Percentiles rank a stretch among this genome's conserved stretches.
phyloP scores from a whole-genome alignment of 2,888 invertebrate genomes.

The Apomyelois bistriatella region DNA sequence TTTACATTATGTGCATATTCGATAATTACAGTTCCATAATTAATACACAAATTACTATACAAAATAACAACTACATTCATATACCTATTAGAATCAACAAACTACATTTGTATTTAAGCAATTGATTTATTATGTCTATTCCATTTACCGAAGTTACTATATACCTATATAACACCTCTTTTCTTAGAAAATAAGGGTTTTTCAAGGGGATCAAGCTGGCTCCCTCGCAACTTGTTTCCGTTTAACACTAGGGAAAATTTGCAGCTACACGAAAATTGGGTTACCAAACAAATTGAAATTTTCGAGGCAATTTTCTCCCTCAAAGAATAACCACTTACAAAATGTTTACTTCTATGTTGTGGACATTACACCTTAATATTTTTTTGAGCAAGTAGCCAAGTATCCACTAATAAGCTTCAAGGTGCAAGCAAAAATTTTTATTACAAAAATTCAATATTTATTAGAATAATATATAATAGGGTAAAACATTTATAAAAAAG shows the following conservation, averaged over 20 bases:
- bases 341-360: conserved; percentile 22
- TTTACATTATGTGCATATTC: too few relatives aligned
- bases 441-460: too few relatives aligned
- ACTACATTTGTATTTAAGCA: too few relatives aligned
- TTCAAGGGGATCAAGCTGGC: conserved; percentile 38
- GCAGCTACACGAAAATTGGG: conserved; percentile 60
- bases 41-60: too few relatives aligned
- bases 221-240: conserved; percentile 52
- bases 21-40: too few relatives aligned
- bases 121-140: conserved; percentile 8
- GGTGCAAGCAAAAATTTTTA: too few relatives aligned
- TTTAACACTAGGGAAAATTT: conserved; percentile 59
- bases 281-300: conserved; percentile 72
- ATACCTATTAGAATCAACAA: too few relatives aligned
- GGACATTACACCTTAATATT: conserved; percentile 5
- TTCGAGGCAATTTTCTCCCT: conserved; percentile 67
- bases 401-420: too few relatives aligned
- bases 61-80: too few relatives aligned
- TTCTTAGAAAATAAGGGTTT: conserved; percentile 26
- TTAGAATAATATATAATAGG: too few relatives aligned
- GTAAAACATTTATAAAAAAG: too few relatives aligned
- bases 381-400: too few relatives aligned
- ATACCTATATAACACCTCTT: conserved; percentile 23
- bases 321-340: conserved; percentile 51
- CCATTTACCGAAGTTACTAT: conserved; percentile 12